Evolutionary conservation across 1,140 invertebrate species (phyloP).

Genomic region (Panulirus ornatus): DNA sequence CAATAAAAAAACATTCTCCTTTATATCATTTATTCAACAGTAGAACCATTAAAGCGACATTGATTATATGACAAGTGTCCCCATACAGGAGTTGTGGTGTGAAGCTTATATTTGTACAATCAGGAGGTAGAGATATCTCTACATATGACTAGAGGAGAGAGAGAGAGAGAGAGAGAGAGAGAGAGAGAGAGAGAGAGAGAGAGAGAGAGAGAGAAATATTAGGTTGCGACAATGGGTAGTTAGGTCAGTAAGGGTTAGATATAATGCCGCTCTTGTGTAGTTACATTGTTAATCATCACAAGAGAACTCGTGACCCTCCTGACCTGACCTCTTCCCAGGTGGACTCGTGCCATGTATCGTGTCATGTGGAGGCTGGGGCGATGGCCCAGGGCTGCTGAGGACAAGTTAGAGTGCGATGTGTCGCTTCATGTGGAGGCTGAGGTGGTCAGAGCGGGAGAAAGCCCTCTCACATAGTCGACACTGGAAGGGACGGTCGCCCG

Average conservation of each 20-base stretch:
- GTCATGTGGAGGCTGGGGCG: background rate
- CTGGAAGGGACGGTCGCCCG: constrained; percentile 62
- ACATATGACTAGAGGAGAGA: constrained; percentile 23
- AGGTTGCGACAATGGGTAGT: background rate
- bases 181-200: constrained; percentile 28
- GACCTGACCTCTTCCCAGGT: background rate
- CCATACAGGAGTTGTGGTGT: too few species aligned
- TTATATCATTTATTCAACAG: too few species aligned
- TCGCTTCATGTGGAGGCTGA: constrained; percentile 67
- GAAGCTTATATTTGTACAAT: too few species aligned
- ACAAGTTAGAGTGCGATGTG: constrained; percentile 20
- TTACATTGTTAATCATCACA: background rate
- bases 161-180: constrained; percentile 22
- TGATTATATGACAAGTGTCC: too few species aligned
- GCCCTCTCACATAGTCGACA: constrained; percentile 58
- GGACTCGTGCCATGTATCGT: background rate
- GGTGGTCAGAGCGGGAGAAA: constrained; percentile 65
- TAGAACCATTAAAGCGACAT: too few species aligned
- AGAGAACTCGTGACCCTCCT: background rate
- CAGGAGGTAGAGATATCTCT: too few species aligned
- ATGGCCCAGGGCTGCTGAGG: background rate
- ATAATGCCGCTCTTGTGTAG: background rate
- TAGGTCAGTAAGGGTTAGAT: background rate
- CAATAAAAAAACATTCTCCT: too few species aligned
- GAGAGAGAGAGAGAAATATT: background rate